These are phyloP conservation scores for Euplexia lucipara DNA, from an alignment of 2,888 invertebrate species.

Conservation along the genomic window DNA sequence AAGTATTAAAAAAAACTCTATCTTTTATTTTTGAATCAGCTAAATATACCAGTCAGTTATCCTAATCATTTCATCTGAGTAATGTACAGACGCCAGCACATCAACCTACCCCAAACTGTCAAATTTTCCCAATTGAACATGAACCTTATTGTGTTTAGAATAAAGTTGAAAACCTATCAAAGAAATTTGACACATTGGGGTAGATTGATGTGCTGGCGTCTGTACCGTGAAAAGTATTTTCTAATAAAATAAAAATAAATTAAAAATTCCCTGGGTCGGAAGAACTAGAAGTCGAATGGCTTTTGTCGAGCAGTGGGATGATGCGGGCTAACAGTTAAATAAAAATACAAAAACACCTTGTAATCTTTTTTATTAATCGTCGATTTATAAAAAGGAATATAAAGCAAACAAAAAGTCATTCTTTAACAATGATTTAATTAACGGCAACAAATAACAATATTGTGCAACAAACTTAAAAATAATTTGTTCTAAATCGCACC, in stretches of 20 bases:
- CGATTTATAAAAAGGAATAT: slow-evolving; percentile 43
- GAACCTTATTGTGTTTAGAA: too few species aligned
- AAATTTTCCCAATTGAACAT: too few species aligned
- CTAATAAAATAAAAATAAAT: slow-evolving; percentile 42
- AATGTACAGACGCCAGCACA: too few species aligned
- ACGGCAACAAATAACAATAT: slow-evolving; percentile 72
- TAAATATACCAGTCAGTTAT: too few species aligned
- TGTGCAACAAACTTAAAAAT: slow-evolving; percentile 68
- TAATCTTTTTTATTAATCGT: slow-evolving; percentile 45
- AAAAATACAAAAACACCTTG: slow-evolving; percentile 24
- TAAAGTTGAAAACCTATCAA: too few species aligned
- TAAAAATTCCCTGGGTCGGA: too few species aligned
- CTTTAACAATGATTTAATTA: slow-evolving; percentile 74
- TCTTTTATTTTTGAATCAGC: neutral
- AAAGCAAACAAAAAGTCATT: slow-evolving; percentile 62
- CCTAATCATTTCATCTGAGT: neutral
- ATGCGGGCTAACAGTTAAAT: too few species aligned
- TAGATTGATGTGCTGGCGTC: too few species aligned
- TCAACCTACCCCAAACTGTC: too few species aligned
- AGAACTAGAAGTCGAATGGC: too few species aligned
- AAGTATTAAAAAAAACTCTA: slow-evolving; percentile 69
- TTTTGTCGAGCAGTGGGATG: too few species aligned
- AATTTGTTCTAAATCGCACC: slow-evolving; percentile 77
- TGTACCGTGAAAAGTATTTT: neutral
- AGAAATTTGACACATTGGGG: too few species aligned